Percentiles rank a stretch among this genome's conserved stretches.
phyloP scores from a whole-genome alignment of 2,113 vertebrate species.

The Semicossyphus pulcher region DNA sequence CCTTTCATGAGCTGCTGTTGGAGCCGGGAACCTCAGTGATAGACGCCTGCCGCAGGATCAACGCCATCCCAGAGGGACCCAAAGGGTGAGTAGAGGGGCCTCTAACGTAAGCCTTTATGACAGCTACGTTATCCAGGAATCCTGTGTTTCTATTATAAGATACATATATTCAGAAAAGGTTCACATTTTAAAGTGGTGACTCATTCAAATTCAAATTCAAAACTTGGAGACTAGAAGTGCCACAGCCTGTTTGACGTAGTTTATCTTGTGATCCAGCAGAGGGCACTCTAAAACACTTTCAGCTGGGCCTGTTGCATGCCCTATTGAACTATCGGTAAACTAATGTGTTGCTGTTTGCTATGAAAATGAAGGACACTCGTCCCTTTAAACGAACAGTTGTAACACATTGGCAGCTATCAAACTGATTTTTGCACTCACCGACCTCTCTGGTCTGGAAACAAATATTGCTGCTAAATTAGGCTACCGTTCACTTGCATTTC shows the following conservation, averaged over 20 bases:
- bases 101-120: not conserved
- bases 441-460: too few species aligned
- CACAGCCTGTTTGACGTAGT: not conserved
- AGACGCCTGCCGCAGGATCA: constrained; percentile 87
- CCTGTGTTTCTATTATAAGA: not conserved
- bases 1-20: constrained; percentile 90
- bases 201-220: too few species aligned
- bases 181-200: not conserved
- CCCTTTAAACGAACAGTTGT: too few species aligned
- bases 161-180: not conserved
- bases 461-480: too few species aligned
- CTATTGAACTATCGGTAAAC: not conserved
- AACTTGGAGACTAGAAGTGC: not conserved
- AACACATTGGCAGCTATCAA: too few species aligned
- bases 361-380: too few species aligned
- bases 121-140: not conserved
- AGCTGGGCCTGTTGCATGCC: not conserved
- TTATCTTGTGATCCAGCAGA: not conserved
- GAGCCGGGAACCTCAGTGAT: constrained; percentile 92
- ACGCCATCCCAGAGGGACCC: constrained; percentile 91
- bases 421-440: too few species aligned
- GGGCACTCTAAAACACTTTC: not conserved
- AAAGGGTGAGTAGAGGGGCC: constrained; percentile 83
- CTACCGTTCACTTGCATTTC: too few species aligned
- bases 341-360: not conserved